These are phyloP conservation scores for Ectemnius lituratus DNA, from an alignment of 2,888 invertebrate species.

Conservation along the genomic window DNA sequence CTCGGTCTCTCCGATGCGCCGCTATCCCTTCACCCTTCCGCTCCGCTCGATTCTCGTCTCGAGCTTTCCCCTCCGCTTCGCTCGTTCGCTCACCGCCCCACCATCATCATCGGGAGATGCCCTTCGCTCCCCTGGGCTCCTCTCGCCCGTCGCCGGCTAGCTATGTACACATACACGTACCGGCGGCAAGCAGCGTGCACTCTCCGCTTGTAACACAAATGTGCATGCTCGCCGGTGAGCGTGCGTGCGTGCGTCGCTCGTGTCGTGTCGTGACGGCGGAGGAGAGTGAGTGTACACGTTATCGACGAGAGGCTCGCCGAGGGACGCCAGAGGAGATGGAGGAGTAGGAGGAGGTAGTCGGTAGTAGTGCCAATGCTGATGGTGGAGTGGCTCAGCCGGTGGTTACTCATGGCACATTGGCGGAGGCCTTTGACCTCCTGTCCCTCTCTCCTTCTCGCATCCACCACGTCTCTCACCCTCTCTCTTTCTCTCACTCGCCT, in stretches of 20 bases:
- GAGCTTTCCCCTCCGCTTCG: slow-evolving; percentile 12
- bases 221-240: neutral
- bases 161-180: slow-evolving; percentile 3
- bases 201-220: neutral
- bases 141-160: slow-evolving; percentile 3
- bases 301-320: slow-evolving; percentile 51
- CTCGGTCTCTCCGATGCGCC: slow-evolving; percentile 31
- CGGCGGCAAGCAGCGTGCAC: neutral
- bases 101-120: neutral
- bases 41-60: neutral
- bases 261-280: slow-evolving; percentile 16
- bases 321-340: slow-evolving; percentile 7
- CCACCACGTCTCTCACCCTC: slow-evolving; percentile 12
- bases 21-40: slow-evolving; percentile 2
- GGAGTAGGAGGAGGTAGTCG: slow-evolving; percentile 15
- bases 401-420: slow-evolving; percentile 67
- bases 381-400: slow-evolving; percentile 63
- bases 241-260: slow-evolving; percentile 45
- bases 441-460: slow-evolving; percentile 33
- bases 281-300: slow-evolving; percentile 53
- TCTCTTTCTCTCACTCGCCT: slow-evolving; percentile 10
- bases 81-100: neutral
- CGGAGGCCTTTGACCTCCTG: slow-evolving; percentile 76
- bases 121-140: neutral
- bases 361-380: slow-evolving; percentile 47